Conservation (phyloP, 2,113 vertebrate genomes). For the Megalops atlanticus region DNA sequence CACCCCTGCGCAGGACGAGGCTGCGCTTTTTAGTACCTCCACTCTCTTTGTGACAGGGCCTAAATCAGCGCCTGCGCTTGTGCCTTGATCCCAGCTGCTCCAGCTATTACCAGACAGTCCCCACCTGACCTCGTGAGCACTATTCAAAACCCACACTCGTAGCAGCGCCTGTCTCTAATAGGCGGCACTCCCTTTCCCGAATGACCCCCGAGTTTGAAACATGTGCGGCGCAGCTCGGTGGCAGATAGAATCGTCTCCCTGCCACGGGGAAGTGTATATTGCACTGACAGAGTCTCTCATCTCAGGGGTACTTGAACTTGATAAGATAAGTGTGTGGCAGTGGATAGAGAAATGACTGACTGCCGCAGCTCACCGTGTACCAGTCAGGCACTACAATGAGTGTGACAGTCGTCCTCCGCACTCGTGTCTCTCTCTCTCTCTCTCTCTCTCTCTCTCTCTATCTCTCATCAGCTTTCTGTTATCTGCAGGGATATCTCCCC, state of each 20-base stretch:
- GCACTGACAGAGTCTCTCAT: slow-evolving; percentile 32
- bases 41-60: neutral
- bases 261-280: slow-evolving; percentile 13
- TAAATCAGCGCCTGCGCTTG: neutral
- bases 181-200: neutral
- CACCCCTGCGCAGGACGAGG: neutral
- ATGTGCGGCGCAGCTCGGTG: slow-evolving; percentile 3
- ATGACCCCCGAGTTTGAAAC: neutral
- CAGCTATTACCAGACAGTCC: neutral
- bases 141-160: neutral
- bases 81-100: neutral
- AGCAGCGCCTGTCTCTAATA: neutral
- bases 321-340: slow-evolving; percentile 46
- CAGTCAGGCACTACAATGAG: slow-evolving; percentile 25
- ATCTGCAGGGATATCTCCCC: neutral
- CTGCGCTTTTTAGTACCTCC: neutral
- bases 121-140: neutral
- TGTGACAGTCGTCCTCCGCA: neutral
- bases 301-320: slow-evolving; percentile 40
- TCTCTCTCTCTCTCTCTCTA: too few species aligned
- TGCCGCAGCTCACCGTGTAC: slow-evolving; percentile 43
- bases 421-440: too few species aligned
- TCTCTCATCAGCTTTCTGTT: neutral
- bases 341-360: slow-evolving; percentile 48
- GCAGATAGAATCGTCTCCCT: slow-evolving; percentile 28